Evolutionary conservation across 2,888 invertebrate genomes (phyloP).

Genomic region (Junonia oenone): DNA sequence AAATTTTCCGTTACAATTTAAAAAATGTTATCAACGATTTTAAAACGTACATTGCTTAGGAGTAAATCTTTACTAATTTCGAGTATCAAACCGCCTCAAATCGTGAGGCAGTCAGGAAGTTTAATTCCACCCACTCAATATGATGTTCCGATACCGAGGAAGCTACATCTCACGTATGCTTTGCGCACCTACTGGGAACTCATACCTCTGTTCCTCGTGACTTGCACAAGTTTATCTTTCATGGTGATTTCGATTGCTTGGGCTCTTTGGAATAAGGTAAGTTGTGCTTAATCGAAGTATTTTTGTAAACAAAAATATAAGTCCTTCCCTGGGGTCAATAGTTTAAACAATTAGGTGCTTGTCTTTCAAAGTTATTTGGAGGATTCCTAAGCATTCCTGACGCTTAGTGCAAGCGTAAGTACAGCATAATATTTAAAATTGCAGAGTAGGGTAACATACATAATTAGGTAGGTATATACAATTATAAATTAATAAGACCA

Average conservation of each 20-base stretch:
- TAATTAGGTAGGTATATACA: too few species aligned
- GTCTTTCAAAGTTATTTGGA: too few species aligned
- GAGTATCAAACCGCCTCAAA: slow-evolving; percentile 17
- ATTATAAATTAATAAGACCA: too few species aligned
- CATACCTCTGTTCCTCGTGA: slow-evolving; percentile 49
- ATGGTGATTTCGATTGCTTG: slow-evolving; percentile 39
- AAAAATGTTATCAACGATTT: slow-evolving; percentile 46
- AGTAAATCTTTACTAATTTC: slow-evolving; percentile 7
- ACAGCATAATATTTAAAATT: too few species aligned
- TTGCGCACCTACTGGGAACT: slow-evolving; percentile 54
- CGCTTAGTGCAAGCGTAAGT: too few species aligned
- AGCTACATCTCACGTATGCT: slow-evolving; percentile 39
- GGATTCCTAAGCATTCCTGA: too few species aligned
- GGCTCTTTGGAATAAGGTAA: slow-evolving; percentile 51
- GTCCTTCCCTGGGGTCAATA: too few species aligned
- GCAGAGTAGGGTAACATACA: too few species aligned
- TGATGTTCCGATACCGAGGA: slow-evolving; percentile 45
- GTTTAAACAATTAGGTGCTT: too few species aligned
- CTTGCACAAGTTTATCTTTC: slow-evolving; percentile 34
- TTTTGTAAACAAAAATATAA: too few species aligned
- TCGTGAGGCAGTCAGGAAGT: slow-evolving; percentile 24
- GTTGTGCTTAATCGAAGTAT: too few species aligned
- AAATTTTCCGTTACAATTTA: slow-evolving; percentile 5
- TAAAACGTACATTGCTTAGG: slow-evolving; percentile 28
- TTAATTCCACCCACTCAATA: slow-evolving; percentile 57